A percentile compares a stretch with the other conserved stretches of the same genome.
Evolutionary conservation across 2,888 invertebrate species (phyloP).

Genomic region (Drosophila mercatorum): DNA sequence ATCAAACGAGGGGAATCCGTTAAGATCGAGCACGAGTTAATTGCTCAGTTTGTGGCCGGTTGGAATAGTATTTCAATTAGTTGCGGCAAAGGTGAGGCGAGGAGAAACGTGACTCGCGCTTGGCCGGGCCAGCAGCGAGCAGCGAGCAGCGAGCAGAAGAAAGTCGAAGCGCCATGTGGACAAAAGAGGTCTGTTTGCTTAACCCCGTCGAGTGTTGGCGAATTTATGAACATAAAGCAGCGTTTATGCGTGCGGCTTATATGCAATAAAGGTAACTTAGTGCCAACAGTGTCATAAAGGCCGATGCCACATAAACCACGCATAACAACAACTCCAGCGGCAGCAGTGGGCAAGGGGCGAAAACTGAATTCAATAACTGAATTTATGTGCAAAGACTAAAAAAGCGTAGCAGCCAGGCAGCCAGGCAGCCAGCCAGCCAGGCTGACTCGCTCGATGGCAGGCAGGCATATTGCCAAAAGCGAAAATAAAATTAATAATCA

Average conservation of each 20-base stretch:
- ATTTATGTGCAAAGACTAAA: conserved; percentile 59
- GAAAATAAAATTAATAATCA: conserved; percentile 81
- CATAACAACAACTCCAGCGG: conserved; percentile 23
- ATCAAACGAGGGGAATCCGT: conserved; percentile 50
- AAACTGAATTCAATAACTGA: conserved; percentile 65
- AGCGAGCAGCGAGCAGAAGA: conserved; percentile 38
- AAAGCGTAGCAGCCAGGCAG: conserved; percentile 60
- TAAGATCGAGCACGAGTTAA: conserved; percentile 51
- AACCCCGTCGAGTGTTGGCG: conserved; percentile 70
- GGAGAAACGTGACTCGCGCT: background rate
- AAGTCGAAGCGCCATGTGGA: conserved; percentile 60
- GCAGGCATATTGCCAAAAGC: conserved; percentile 65
- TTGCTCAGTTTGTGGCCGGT: conserved; percentile 56
- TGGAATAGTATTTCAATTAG: conserved; percentile 76
- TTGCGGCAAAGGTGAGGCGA: conserved; percentile 24
- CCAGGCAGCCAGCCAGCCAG: conserved; percentile 1
- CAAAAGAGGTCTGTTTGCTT: conserved; percentile 60
- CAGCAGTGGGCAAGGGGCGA: conserved; percentile 14
- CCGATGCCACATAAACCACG: conserved; percentile 70
- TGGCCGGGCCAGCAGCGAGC: background rate
- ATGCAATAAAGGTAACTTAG: conserved; percentile 79
- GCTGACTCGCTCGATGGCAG: background rate
- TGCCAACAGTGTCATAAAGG: conserved; percentile 79
- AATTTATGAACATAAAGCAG: conserved; percentile 79
- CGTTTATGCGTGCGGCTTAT: conserved; percentile 81